Percentiles rank a stretch among this genome's conserved stretches.
phyloP scores from a whole-genome alignment of 2,797 vertebrate genomes.

The Onychomys arenicola region DNA sequence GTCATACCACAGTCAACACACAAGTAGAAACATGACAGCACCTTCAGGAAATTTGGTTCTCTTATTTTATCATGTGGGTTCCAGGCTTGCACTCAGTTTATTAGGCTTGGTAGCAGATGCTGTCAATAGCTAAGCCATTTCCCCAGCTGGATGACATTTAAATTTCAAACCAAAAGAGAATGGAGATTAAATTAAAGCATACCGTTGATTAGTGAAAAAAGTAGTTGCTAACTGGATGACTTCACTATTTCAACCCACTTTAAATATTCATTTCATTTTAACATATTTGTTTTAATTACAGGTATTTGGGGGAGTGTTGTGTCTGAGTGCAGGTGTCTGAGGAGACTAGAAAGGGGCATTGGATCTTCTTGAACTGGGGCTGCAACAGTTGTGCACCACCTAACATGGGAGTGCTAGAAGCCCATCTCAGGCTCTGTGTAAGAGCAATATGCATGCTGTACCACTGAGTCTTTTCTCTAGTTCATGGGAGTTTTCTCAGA shows the following conservation, averaged over 20 bases:
- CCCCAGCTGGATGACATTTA: not conserved
- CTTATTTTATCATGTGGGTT: not conserved
- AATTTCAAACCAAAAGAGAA: slow-evolving; percentile 25
- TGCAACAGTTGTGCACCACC: not conserved
- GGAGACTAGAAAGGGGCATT: not conserved
- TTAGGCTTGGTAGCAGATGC: not conserved
- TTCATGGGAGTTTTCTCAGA: not conserved
- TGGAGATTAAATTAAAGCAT: not conserved
- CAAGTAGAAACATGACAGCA: not conserved
- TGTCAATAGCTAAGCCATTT: not conserved
- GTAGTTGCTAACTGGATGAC: slow-evolving; percentile 2
- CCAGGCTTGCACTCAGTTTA: not conserved
- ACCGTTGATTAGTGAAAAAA: not conserved
- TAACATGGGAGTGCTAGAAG: not conserved
- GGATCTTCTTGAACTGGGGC: not conserved
- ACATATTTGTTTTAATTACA: not conserved
- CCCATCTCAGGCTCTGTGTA: not conserved
- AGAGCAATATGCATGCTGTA: not conserved
- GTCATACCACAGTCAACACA: not conserved
- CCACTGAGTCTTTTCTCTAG: not conserved
- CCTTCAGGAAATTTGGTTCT: not conserved
- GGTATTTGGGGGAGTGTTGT: no score
- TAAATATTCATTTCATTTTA: not conserved
- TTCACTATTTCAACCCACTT: slow-evolving; percentile 26
- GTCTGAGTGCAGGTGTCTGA: not conserved